phyloP scores from a whole-genome alignment of 2,888 invertebrate species.

The Mesorhabditis belari region DNA sequence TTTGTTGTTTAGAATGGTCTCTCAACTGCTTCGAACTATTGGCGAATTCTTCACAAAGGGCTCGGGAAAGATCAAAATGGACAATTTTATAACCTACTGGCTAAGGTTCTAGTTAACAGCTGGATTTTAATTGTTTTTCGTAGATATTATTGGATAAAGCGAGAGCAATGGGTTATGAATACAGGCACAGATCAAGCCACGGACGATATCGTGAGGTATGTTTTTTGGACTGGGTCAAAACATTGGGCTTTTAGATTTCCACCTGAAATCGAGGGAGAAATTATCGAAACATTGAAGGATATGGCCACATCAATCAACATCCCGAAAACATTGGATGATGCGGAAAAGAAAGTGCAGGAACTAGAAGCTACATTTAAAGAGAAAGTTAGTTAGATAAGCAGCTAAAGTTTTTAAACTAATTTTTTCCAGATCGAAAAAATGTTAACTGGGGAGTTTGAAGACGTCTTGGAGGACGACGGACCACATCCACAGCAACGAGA shows the following conservation, averaged over 20 bases:
- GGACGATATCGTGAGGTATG: background rate
- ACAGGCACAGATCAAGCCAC: background rate
- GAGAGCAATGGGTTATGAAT: constrained; percentile 12
- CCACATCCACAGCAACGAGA: background rate
- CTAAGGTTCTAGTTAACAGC: constrained; percentile 16
- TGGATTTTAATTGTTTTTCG: no score
- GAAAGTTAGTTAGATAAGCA: background rate
- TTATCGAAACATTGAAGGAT: background rate
- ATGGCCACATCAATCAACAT: background rate
- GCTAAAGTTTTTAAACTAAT: background rate
- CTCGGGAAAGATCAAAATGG: constrained; percentile 16
- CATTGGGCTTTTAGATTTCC: constrained; percentile 12
- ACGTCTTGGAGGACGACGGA: background rate
- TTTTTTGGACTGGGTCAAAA: no score
- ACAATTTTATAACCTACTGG: constrained; percentile 36
- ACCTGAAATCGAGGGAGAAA: constrained; percentile 11
- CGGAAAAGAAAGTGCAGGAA: constrained; percentile 3
- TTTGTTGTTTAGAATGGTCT: constrained; percentile 16
- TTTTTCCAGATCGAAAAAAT: no score
- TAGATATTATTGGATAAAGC: constrained; percentile 20
- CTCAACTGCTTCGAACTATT: constrained; percentile 27
- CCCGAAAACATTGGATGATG: constrained; percentile 15
- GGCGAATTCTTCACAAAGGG: constrained; percentile 41
- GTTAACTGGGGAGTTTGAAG: no score
- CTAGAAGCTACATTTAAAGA: constrained; percentile 4